These are phyloP conservation scores for Oscheius sp. DNA, from an alignment of 2,888 invertebrate species.

Conservation along the genomic window DNA sequence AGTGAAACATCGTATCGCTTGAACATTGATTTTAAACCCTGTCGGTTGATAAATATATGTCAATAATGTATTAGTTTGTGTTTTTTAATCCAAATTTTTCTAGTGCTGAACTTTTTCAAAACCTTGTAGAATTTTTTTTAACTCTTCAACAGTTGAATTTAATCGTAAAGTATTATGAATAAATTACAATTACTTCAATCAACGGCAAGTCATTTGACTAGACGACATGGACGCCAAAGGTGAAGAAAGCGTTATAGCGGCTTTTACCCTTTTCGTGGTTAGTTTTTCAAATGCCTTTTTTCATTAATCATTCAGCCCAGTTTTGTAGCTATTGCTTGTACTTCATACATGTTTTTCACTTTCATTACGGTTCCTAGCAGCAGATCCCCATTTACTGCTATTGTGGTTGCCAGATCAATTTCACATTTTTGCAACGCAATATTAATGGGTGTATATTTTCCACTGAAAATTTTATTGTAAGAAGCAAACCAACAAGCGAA, in stretches of 20 bases:
- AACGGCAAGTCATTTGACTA: neutral
- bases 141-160: no score
- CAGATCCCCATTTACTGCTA: conserved; percentile 12
- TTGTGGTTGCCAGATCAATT: neutral
- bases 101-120: no score
- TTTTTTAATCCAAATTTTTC: no score
- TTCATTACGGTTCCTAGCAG: neutral
- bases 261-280: neutral
- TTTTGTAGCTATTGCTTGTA: neutral
- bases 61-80: no score
- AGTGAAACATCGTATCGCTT: neutral
- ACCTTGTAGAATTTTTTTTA: no score
- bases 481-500: neutral
- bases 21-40: no score
- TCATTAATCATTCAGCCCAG: neutral
- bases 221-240: neutral
- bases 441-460: neutral
- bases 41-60: no score
- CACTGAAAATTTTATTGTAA: conserved; percentile 7
- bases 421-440: conserved; percentile 4
- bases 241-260: neutral
- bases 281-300: neutral
- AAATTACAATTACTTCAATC: neutral
- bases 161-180: no score
- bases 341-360: neutral